Conservation (phyloP, 1,140 invertebrate species). For the Gryon sp. region DNA sequence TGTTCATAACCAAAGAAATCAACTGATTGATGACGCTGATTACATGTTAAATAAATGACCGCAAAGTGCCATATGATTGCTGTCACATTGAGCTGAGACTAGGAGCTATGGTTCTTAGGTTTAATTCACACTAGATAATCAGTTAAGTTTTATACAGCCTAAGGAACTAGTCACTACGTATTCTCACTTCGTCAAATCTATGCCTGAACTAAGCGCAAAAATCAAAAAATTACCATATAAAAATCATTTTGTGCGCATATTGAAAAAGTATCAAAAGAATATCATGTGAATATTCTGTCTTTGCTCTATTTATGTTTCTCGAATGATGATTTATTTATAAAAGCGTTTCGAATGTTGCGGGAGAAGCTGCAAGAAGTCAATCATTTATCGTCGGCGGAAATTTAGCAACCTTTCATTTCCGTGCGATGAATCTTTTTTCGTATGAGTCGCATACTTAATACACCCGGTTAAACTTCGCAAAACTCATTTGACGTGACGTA, state of each 20-base stretch:
- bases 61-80: slow-evolving; percentile 72
- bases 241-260: slow-evolving; percentile 21
- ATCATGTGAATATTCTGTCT: too few relatives aligned
- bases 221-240: neutral
- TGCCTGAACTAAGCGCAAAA: slow-evolving; percentile 17
- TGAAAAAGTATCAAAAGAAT: slow-evolving; percentile 12
- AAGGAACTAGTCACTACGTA: slow-evolving; percentile 66
- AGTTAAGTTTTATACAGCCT: slow-evolving; percentile 64
- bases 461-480: neutral
- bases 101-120: slow-evolving; percentile 58
- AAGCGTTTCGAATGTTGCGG: slow-evolving; percentile 13
- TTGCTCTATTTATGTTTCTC: slow-evolving; percentile 27
- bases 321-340: neutral
- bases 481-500: slow-evolving; percentile 2
- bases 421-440: slow-evolving; percentile 20
- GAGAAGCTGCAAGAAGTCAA: slow-evolving; percentile 27
- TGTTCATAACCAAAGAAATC: slow-evolving; percentile 2
- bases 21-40: slow-evolving; percentile 29
- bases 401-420: slow-evolving; percentile 39
- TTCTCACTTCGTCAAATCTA: slow-evolving; percentile 41
- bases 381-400: slow-evolving; percentile 14
- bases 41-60: slow-evolving; percentile 57
- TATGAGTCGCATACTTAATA: slow-evolving; percentile 17
- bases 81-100: slow-evolving; percentile 78
- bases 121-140: slow-evolving; percentile 67